These are phyloP conservation scores for Aleiodes alternator DNA, from an alignment of 2,888 invertebrate genomes.

Conservation along the genomic window DNA sequence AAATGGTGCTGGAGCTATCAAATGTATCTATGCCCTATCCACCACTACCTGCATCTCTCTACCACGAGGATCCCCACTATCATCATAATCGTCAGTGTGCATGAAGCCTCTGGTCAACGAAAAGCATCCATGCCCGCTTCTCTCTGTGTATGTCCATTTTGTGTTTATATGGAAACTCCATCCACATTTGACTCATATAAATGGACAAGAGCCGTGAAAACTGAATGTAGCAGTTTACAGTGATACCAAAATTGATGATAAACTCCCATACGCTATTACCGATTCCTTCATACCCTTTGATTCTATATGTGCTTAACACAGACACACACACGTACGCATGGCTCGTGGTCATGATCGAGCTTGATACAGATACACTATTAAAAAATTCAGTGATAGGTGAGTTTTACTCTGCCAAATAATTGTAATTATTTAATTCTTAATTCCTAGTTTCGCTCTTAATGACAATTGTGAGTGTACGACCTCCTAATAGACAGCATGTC, in stretches of 20 bases:
- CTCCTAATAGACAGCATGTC: too few relatives aligned
- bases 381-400: too few relatives aligned
- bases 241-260: slow-evolving; percentile 2
- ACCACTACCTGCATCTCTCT: slow-evolving; percentile 15
- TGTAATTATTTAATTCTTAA: too few relatives aligned
- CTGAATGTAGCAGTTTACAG: not conserved
- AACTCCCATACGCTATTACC: too few relatives aligned
- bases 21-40: slow-evolving; percentile 7
- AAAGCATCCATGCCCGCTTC: not conserved
- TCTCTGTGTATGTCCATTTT: not conserved
- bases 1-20: not conserved
- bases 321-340: too few relatives aligned
- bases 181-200: slow-evolving; percentile 9
- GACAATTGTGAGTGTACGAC: too few relatives aligned
- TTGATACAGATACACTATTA: too few relatives aligned
- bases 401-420: too few relatives aligned
- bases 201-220: not conserved
- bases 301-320: too few relatives aligned
- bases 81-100: slow-evolving; percentile 25
- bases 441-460: too few relatives aligned
- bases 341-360: too few relatives aligned
- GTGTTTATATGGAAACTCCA: not conserved
- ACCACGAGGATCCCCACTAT: not conserved
- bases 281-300: too few relatives aligned
- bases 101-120: slow-evolving; percentile 14